Percentiles rank a stretch among this genome's conserved stretches.
phyloP scores from a whole-genome alignment of 2,888 invertebrate species.

The Limnephilus rhombicus region DNA sequence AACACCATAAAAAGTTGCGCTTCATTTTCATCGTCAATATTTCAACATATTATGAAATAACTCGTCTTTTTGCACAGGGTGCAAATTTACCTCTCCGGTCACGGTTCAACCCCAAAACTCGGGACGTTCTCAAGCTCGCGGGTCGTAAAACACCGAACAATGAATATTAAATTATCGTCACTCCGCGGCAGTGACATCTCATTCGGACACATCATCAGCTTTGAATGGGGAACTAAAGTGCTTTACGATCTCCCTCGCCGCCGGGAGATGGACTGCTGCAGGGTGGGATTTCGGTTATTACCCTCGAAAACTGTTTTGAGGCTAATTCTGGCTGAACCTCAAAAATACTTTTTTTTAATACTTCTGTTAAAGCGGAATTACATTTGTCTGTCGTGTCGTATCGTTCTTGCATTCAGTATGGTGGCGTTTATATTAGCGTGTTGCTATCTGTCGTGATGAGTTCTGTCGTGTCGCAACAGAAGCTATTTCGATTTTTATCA shows the following conservation, averaged over 20 bases:
- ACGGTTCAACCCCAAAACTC: not conserved
- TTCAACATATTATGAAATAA: not conserved
- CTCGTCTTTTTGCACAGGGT: not conserved
- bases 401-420: too few species aligned
- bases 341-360: too few species aligned
- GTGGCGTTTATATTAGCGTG: too few species aligned
- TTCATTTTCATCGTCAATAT: not conserved
- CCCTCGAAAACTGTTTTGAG: not conserved
- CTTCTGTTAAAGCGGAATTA: too few species aligned
- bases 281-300: not conserved
- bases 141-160: constrained; percentile 58
- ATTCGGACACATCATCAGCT: constrained; percentile 54
- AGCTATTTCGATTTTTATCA: too few species aligned
- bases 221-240: constrained; percentile 36
- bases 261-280: not conserved
- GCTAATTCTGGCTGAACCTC: not conserved
- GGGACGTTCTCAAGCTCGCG: not conserved
- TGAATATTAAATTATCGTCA: constrained; percentile 60
- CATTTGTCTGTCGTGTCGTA: too few species aligned
- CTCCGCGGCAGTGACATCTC: constrained; percentile 52
- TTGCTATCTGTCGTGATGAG: too few species aligned
- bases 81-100: not conserved
- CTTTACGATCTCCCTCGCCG: constrained; percentile 35
- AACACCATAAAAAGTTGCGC: not conserved
- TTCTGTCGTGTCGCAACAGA: too few species aligned